phyloP scores from a whole-genome alignment of 2,888 invertebrate species.

The Eupithecia dodoneata region DNA sequence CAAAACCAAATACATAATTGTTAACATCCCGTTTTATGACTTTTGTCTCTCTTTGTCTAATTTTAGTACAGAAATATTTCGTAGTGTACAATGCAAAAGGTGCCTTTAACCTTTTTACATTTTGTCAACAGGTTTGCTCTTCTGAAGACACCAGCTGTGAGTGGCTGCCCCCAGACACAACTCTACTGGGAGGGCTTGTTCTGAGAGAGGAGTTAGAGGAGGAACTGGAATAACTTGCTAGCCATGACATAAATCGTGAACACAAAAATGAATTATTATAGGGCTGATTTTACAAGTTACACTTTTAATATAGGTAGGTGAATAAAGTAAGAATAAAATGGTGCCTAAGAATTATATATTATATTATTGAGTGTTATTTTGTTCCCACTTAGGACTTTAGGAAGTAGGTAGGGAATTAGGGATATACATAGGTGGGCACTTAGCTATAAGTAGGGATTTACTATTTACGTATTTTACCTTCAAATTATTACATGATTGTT shows the following conservation, averaged over 20 bases:
- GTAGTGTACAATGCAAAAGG: not conserved
- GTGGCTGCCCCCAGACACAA: slow-evolving; percentile 77
- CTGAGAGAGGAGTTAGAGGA: slow-evolving; percentile 70
- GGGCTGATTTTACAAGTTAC: slow-evolving; percentile 53
- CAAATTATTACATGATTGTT: too few species aligned
- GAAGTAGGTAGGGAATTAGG: too few species aligned
- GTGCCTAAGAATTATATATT: not conserved
- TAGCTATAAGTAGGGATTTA: too few species aligned
- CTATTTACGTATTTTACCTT: too few species aligned
- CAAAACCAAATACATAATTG: too few species aligned
- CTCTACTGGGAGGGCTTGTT: slow-evolving; percentile 68
- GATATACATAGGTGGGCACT: too few species aligned
- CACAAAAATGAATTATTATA: slow-evolving; percentile 28
- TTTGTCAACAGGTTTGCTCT: slow-evolving; percentile 66
- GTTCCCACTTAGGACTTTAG: not conserved
- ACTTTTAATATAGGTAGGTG: slow-evolving; percentile 34
- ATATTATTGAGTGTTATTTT: not conserved
- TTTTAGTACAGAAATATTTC: not conserved
- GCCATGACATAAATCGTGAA: not conserved
- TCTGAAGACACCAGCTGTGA: slow-evolving; percentile 81
- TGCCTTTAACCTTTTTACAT: not conserved
- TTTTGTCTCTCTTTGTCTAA: too few species aligned
- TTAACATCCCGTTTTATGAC: too few species aligned
- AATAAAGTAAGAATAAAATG: not conserved
- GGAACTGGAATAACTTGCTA: slow-evolving; percentile 54